These are phyloP conservation scores for Chydorus sphaericus DNA, from an alignment of 2,888 invertebrate genomes.

Conservation along the genomic window DNA sequence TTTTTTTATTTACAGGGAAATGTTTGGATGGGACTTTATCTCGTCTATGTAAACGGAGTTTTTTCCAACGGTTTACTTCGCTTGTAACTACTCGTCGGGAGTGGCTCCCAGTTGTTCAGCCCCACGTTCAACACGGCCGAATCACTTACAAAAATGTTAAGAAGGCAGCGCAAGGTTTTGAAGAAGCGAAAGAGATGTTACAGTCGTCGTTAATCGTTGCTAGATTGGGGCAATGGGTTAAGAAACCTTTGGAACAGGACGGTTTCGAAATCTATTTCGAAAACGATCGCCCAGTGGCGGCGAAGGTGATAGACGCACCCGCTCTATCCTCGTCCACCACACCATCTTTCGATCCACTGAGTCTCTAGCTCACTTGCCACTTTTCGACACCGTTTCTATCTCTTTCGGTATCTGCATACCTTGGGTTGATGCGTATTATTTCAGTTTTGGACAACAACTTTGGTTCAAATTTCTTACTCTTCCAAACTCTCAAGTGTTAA, in stretches of 20 bases:
- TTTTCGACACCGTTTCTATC: neutral
- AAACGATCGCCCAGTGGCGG: neutral
- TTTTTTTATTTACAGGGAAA: constrained; percentile 49
- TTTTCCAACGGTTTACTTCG: constrained; percentile 46
- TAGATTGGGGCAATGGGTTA: constrained; percentile 75
- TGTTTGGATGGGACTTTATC: constrained; percentile 61
- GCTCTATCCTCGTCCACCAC: no score
- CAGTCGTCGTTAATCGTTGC: constrained; percentile 65
- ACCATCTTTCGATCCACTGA: neutral
- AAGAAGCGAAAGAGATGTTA: constrained; percentile 54
- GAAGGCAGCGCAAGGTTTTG: constrained; percentile 7
- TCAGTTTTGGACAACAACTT: no score
- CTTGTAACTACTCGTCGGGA: neutral
- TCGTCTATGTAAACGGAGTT: constrained; percentile 58
- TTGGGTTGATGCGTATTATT: no score
- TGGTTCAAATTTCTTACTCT: no score
- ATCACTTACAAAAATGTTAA: neutral
- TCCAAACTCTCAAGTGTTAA: no score
- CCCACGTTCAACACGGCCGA: neutral
- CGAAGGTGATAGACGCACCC: no score
- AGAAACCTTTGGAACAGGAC: constrained; percentile 84
- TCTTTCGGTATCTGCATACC: no score
- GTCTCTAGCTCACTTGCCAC: no score
- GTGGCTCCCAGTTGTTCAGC: neutral
- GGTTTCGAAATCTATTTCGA: constrained; percentile 45